Conservation (phyloP, 2,797 vertebrate genomes). For the Poecile montanus region DNA sequence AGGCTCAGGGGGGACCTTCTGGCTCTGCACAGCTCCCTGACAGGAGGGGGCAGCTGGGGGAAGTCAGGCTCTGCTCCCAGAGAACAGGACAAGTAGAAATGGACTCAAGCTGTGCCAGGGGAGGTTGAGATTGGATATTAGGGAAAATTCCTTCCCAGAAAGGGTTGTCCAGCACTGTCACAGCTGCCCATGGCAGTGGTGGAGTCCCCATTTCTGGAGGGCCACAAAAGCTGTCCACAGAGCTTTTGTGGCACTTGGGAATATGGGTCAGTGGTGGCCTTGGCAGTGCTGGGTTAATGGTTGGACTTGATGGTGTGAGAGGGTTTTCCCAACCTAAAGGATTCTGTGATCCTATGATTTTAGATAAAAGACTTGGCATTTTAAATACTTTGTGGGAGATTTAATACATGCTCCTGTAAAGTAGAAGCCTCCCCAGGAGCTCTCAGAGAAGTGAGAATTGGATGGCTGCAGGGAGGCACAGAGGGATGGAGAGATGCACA, state of each 20-base stretch:
- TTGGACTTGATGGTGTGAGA: not conserved
- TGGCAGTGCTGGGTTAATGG: not conserved
- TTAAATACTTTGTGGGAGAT: not conserved
- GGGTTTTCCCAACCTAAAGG: not conserved
- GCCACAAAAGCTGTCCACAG: not conserved
- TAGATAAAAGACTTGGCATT: not conserved
- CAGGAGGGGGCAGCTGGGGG: fast-evolving
- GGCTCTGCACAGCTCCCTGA: not conserved
- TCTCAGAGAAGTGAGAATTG: not conserved
- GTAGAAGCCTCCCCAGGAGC: not conserved
- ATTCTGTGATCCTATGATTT: not conserved
- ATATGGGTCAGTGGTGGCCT: not conserved
- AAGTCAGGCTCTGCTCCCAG: not conserved
- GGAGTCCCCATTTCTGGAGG: not conserved
- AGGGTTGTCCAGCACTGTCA: not conserved
- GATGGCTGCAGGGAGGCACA: not conserved
- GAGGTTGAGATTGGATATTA: not conserved
- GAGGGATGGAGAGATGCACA: not conserved
- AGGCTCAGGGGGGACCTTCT: not conserved
- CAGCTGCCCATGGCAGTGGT: not conserved
- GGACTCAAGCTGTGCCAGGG: fast-evolving
- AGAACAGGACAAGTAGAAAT: fast-evolving
- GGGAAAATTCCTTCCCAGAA: not conserved
- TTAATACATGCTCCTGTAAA: not conserved
- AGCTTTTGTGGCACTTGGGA: not conserved